Evolutionary conservation across 2,888 invertebrate species (phyloP).

Genomic region (Caenorhabditis sp.): DNA sequence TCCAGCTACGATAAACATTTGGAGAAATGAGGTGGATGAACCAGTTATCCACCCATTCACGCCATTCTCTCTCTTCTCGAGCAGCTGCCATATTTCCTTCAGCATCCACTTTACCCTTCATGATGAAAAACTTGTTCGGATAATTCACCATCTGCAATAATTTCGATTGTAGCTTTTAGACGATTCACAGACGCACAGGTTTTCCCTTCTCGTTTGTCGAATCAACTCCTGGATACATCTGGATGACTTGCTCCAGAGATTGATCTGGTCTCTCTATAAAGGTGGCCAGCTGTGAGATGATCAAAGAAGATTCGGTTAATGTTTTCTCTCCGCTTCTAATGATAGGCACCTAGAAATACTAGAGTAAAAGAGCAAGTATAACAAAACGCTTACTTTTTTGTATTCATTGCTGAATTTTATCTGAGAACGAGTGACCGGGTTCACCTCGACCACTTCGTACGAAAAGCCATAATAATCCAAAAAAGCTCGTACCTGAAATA

Average conservation of each 20-base stretch:
- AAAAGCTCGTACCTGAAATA: constrained; percentile 84
- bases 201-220: constrained; percentile 81
- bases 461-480: constrained; percentile 93
- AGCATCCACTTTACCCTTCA: constrained; percentile 67
- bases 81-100: constrained; percentile 62
- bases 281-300: constrained; percentile 90
- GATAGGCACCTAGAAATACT: constrained; percentile 71
- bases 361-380: not conserved
- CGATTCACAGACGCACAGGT: constrained; percentile 8
- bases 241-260: constrained; percentile 85
- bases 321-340: constrained; percentile 81
- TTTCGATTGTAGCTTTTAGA: too few relatives aligned
- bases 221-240: constrained; percentile 85
- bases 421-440: constrained; percentile 92
- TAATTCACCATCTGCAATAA: constrained; percentile 55
- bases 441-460: constrained; percentile 96
- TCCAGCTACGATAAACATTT: constrained; percentile 91
- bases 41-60: constrained; percentile 92
- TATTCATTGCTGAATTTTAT: constrained; percentile 90
- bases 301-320: constrained; percentile 93
- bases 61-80: constrained; percentile 90
- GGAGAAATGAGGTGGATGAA: constrained; percentile 95
- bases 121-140: constrained; percentile 76
- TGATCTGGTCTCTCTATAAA: constrained; percentile 82
- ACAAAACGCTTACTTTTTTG: constrained; percentile 91